Evolutionary conservation across 2,888 invertebrate genomes (phyloP).

Genomic region (Galeruca laticollis): DNA sequence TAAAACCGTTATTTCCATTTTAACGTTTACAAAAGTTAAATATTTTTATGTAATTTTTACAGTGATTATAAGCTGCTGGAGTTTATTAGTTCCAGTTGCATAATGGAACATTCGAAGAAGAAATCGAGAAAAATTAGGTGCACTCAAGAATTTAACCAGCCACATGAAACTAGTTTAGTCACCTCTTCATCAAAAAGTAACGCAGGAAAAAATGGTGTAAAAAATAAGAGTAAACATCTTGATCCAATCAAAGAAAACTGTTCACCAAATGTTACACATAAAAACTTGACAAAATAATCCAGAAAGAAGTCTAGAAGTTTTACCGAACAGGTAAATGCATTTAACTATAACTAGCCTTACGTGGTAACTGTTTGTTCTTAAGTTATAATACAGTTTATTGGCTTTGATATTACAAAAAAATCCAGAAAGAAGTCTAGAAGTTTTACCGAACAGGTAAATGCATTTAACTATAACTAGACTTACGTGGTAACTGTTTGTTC

Average conservation of each 20-base stretch:
- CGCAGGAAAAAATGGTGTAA: not conserved
- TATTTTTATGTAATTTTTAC: not conserved
- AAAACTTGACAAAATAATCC: not conserved
- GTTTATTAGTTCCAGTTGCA: not conserved
- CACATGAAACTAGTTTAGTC: slow-evolving; percentile 9
- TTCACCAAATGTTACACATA: not conserved
- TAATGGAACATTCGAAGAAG: slow-evolving; percentile 12
- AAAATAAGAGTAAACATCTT: slow-evolving; percentile 25
- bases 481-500: not conserved
- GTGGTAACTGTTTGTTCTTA: not conserved
- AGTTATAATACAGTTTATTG: not conserved
- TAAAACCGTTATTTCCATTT: not conserved
- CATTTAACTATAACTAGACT: too few relatives aligned
- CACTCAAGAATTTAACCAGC: slow-evolving; percentile 32
- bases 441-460: too few relatives aligned
- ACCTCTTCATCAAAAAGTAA: slow-evolving; percentile 18
- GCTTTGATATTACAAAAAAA: too few relatives aligned
- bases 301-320: not conserved
- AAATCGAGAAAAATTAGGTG: slow-evolving; percentile 27
- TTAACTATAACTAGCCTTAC: not conserved
- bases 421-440: too few relatives aligned
- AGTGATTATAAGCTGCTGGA: not conserved
- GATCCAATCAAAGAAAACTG: slow-evolving; percentile 7
- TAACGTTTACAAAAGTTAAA: not conserved
- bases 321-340: not conserved